These are phyloP conservation scores for Sphaerodactylus townsendi DNA, from an alignment of 2,113 vertebrate species.

Conservation along the genomic window DNA sequence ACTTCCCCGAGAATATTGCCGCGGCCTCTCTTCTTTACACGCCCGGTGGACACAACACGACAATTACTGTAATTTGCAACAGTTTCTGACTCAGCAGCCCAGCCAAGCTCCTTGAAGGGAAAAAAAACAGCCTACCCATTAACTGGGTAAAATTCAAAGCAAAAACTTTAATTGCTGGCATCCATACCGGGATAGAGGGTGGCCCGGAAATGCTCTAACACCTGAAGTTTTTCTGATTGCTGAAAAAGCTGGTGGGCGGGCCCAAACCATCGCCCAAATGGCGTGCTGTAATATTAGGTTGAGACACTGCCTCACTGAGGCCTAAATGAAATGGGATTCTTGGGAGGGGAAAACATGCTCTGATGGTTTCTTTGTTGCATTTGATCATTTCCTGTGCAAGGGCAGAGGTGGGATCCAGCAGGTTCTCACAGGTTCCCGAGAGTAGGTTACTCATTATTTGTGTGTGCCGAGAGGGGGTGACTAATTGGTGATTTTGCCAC, in stretches of 20 bases:
- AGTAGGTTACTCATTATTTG: too few relatives aligned
- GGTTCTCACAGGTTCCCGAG: too few relatives aligned
- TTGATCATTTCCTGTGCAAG: too few relatives aligned
- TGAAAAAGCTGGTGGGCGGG: background rate
- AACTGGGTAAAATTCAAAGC: background rate
- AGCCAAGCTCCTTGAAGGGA: background rate
- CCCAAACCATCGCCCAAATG: too few relatives aligned
- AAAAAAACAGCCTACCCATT: background rate
- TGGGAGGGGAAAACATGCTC: too few relatives aligned
- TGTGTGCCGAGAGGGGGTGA: too few relatives aligned
- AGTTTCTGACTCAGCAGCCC: background rate
- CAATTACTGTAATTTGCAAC: constrained; percentile 36
- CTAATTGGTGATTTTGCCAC: too few relatives aligned
- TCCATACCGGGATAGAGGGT: background rate
- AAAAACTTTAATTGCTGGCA: constrained; percentile 2
- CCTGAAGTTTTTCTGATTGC: background rate
- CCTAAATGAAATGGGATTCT: too few relatives aligned
- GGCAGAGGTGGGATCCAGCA: too few relatives aligned
- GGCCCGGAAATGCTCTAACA: background rate
- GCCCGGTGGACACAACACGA: background rate
- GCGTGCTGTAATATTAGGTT: too few relatives aligned
- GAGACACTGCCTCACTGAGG: too few relatives aligned
- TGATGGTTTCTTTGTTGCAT: too few relatives aligned
- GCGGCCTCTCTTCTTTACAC: background rate
- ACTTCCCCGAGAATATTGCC: background rate